phyloP scores from a whole-genome alignment of 2,888 invertebrate genomes.

The Pocota personata region DNA sequence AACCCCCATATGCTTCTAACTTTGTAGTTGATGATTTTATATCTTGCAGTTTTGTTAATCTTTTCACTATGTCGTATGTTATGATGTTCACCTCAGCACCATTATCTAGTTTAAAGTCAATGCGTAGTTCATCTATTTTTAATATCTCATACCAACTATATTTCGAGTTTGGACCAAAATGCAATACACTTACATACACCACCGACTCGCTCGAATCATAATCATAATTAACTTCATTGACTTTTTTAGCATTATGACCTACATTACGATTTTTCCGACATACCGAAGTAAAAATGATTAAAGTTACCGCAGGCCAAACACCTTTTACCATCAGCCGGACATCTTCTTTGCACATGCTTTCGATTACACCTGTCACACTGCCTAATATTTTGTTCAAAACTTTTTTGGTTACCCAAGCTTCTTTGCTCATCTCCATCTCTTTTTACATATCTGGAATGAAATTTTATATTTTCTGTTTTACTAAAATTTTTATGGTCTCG shows the following conservation, averaged over 20 bases:
- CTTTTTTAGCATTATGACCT: neutral
- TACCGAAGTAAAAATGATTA: slow-evolving; percentile 10
- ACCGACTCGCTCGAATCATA: slow-evolving; percentile 22
- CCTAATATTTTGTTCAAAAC: neutral
- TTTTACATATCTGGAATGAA: neutral
- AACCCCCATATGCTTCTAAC: too few species aligned
- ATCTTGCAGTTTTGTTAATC: too few species aligned
- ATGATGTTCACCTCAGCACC: slow-evolving; percentile 11
- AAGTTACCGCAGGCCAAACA: slow-evolving; percentile 14
- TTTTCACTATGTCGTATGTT: too few species aligned
- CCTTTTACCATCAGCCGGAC: slow-evolving; percentile 29
- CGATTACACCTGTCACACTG: slow-evolving; percentile 10
- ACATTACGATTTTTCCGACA: neutral
- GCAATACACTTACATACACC: slow-evolving; percentile 25
- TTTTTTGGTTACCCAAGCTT: neutral
- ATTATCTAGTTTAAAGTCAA: slow-evolving; percentile 32
- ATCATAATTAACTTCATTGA: slow-evolving; percentile 33
- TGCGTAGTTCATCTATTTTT: slow-evolving; percentile 16
- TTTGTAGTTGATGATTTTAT: too few species aligned
- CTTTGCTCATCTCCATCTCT: neutral
- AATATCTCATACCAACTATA: slow-evolving; percentile 24
- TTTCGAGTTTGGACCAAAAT: slow-evolving; percentile 4
- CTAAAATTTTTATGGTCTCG: neutral
- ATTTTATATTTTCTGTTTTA: too few species aligned
- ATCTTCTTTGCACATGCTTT: slow-evolving; percentile 12